A percentile compares a stretch with the other conserved stretches of the same genome.
phyloP scores from a whole-genome alignment of 2,113 vertebrate species.

The Phycodurus eques region DNA sequence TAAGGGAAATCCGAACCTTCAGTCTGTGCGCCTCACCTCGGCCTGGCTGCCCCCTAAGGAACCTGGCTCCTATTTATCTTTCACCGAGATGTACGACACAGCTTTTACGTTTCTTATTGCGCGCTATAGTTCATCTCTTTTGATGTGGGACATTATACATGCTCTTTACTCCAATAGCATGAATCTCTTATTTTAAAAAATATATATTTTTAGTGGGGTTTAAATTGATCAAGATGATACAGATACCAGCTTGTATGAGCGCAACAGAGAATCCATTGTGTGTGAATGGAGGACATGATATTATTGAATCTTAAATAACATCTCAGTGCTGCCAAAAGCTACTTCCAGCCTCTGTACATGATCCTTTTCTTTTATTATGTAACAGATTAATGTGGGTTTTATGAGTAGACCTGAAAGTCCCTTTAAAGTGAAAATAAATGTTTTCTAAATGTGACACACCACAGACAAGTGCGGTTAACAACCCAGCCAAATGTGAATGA shows the following conservation, averaged over 20 bases:
- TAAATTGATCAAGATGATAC: not conserved
- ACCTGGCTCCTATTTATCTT: slow-evolving; percentile 18
- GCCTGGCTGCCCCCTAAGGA: slow-evolving; percentile 13
- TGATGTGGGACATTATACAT: not conserved
- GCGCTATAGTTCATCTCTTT: not conserved
- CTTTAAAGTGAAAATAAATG: too few relatives aligned
- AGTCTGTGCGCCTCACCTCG: slow-evolving; percentile 24
- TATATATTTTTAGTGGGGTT: not conserved
- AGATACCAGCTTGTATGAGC: not conserved
- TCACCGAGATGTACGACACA: slow-evolving; percentile 9
- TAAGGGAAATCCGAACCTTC: slow-evolving; percentile 59
- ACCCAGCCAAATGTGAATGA: not conserved
- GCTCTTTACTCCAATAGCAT: not conserved
- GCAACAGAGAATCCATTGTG: slow-evolving; percentile 22
- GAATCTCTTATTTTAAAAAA: too few relatives aligned
- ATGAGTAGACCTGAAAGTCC: not conserved
- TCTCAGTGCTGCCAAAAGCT: slow-evolving; percentile 3
- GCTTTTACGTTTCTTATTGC: not conserved
- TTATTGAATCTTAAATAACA: slow-evolving; percentile 16
- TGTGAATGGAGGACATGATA: not conserved
- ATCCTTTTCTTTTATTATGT: not conserved
- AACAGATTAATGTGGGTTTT: not conserved
- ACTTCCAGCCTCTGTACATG: not conserved
- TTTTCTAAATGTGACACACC: not conserved
- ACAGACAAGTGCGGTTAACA: not conserved